Percentiles rank a stretch among this genome's conserved stretches.
phyloP scores from a whole-genome alignment of 2,888 invertebrate genomes.

The Cheilosia soror region DNA sequence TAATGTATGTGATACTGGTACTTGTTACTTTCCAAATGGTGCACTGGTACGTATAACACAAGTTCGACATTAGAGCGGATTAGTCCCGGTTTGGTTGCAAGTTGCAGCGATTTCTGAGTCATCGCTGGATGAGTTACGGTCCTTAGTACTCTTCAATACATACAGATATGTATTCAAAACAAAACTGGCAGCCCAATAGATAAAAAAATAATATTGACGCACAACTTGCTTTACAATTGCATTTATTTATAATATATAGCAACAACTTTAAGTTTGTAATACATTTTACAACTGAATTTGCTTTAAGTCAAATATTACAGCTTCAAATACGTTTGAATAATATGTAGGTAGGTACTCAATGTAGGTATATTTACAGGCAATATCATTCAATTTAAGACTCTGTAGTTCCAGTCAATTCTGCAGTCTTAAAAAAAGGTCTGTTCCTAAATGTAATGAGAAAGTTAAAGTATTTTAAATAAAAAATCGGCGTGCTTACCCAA shows the following conservation, averaged over 20 bases:
- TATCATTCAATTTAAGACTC: conserved; percentile 44
- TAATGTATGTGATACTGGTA: no score
- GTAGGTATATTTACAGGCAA: conserved; percentile 35
- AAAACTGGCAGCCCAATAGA: background rate
- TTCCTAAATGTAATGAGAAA: conserved; percentile 28
- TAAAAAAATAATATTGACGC: background rate
- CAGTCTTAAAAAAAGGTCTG: conserved; percentile 2
- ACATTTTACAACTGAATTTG: conserved; percentile 32
- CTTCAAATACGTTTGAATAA: conserved; percentile 8
- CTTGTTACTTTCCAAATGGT: no score
- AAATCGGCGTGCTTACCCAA: conserved; percentile 65
- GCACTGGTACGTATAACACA: no score
- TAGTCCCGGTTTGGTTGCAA: no score
- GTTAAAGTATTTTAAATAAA: background rate
- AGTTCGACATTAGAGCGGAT: no score
- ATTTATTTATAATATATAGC: conserved; percentile 38
- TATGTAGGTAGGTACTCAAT: conserved; percentile 43
- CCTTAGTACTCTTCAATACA: no score
- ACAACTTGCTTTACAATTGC: conserved; percentile 23
- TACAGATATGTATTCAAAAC: no score
- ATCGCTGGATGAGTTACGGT: no score
- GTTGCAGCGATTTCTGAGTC: no score
- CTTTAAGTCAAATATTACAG: conserved; percentile 4
- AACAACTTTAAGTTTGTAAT: conserved; percentile 16
- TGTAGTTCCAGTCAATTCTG: conserved; percentile 7